Conservation (phyloP, 2,113 vertebrate genomes). For the Emydura subglobosa region DNA sequence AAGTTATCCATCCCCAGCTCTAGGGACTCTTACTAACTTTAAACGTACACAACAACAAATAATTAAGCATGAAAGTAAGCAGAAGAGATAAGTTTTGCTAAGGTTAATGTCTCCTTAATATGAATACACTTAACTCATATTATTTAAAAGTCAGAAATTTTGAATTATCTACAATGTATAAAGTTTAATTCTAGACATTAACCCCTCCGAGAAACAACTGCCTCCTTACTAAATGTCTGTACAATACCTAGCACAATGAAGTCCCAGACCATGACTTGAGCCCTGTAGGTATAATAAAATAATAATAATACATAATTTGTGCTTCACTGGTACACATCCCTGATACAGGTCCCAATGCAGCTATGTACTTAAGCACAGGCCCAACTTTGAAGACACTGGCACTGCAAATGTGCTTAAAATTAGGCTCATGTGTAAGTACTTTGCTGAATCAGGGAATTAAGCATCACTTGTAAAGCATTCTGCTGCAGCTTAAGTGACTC, state of each 20-base stretch:
- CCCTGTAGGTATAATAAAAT: background rate
- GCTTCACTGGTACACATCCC: conserved; percentile 50
- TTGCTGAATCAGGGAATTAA: background rate
- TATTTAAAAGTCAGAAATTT: conserved; percentile 39
- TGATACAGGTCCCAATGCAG: background rate
- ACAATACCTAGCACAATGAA: background rate
- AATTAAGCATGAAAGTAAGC: background rate
- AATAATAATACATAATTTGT: background rate
- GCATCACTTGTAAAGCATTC: conserved; percentile 9
- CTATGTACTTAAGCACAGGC: background rate
- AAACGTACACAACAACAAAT: background rate
- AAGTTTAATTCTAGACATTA: conserved; percentile 3
- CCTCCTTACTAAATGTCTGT: conserved; percentile 7
- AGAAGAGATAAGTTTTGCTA: conserved; percentile 51
- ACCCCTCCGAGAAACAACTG: background rate
- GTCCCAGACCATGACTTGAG: background rate
- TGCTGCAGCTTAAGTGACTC: conserved; percentile 35
- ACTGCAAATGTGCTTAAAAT: background rate
- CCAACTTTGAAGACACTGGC: background rate
- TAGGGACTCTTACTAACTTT: background rate
- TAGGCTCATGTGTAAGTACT: background rate
- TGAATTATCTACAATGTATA: conserved; percentile 16
- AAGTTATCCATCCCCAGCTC: background rate
- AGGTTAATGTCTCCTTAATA: conserved; percentile 69
- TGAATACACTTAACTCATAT: conserved; percentile 49